Evolutionary conservation across 1,140 invertebrate genomes (phyloP).

Genomic region (Sweltsa coloradensis): DNA sequence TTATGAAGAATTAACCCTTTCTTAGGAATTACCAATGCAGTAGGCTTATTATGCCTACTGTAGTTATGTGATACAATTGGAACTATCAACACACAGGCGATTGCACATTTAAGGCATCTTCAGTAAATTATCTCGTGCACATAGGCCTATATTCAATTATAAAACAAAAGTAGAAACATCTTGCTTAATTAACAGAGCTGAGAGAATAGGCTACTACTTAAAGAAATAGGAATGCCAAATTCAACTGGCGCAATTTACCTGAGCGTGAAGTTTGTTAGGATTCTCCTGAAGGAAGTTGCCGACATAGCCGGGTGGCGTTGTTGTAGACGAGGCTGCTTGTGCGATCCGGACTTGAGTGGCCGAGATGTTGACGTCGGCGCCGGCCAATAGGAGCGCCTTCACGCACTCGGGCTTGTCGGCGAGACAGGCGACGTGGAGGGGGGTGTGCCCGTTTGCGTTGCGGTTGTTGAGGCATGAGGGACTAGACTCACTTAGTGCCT

Average conservation of each 20-base stretch:
- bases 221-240: neutral
- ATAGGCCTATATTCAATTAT: too few relatives aligned
- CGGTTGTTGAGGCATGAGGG: constrained; percentile 45
- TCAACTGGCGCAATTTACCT: too few relatives aligned
- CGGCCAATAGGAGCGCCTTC: constrained; percentile 64
- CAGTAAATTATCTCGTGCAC: too few relatives aligned
- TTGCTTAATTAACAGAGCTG: too few relatives aligned
- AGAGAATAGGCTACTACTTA: neutral
- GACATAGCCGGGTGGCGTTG: constrained; percentile 40
- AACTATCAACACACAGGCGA: too few relatives aligned
- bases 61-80: too few relatives aligned
- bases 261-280: constrained; percentile 45
- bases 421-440: constrained; percentile 73
- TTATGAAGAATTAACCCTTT: too few relatives aligned
- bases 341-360: constrained; percentile 23
- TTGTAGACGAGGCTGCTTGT: constrained; percentile 23
- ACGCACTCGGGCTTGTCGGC: constrained; percentile 79
- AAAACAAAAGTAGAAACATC: too few relatives aligned
- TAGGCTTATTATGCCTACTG: too few relatives aligned
- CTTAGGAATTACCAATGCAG: too few relatives aligned
- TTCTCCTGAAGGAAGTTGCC: constrained; percentile 53
- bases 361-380: constrained; percentile 72
- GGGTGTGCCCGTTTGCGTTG: constrained; percentile 71
- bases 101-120: too few relatives aligned
- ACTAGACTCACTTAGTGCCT: constrained; percentile 1